phyloP scores from a whole-genome alignment of 1,140 invertebrate genomes.

The Drosophila oshimai region DNA sequence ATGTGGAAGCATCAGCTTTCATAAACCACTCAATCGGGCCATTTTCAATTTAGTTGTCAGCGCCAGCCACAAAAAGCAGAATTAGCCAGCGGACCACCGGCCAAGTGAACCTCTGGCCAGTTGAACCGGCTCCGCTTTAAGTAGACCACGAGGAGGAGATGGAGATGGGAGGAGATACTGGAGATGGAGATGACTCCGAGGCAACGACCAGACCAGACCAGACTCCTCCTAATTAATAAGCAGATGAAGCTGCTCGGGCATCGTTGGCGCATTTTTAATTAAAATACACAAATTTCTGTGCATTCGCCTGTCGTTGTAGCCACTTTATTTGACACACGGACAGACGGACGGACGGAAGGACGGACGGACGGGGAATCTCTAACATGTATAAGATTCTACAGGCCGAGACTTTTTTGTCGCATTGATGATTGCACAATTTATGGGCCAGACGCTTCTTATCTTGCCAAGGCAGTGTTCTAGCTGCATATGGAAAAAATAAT shows the following conservation, averaged over 20 bases:
- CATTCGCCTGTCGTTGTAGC: constrained; percentile 56
- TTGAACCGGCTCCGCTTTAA: constrained; percentile 36
- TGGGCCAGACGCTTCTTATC: constrained; percentile 45
- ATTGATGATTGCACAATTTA: constrained; percentile 56
- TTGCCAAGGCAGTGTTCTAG: neutral
- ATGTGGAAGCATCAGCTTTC: constrained; percentile 32
- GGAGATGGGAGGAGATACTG: neutral
- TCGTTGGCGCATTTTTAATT: constrained; percentile 70
- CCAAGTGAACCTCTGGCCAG: constrained; percentile 59
- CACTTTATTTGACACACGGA: constrained; percentile 59
- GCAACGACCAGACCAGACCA: constrained; percentile 30
- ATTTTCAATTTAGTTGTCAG: constrained; percentile 65
- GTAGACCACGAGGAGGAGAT: constrained; percentile 29
- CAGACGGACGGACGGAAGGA: neutral
- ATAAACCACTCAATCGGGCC: constrained; percentile 63
- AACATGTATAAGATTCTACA: constrained; percentile 28
- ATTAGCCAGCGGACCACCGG: constrained; percentile 55
- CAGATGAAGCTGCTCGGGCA: constrained; percentile 67
- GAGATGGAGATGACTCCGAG: neutral
- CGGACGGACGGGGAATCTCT: constrained; percentile 23
- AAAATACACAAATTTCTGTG: constrained; percentile 77
- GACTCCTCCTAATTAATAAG: constrained; percentile 67
- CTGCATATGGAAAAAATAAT: neutral
- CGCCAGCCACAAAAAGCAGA: constrained; percentile 44
- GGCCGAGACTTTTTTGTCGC: constrained; percentile 41